Evolutionary conservation across 2,888 invertebrate genomes (phyloP), one percentile per base, ranked within the genome.

Genomic region (Agriopis marginaria): DNA sequence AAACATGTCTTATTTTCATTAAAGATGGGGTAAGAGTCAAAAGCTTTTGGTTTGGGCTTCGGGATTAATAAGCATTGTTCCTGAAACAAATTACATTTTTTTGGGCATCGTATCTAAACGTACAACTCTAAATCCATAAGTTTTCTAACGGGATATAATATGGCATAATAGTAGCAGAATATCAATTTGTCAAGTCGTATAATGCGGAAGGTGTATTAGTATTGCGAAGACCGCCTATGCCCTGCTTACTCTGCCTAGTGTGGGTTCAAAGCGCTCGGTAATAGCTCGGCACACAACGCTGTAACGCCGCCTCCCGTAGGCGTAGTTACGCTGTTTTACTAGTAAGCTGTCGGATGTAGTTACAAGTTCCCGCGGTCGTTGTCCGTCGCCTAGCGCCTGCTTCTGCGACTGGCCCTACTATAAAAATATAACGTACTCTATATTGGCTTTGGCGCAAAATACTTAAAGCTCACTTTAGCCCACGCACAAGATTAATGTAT

Each of bases 361-460:
- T 91, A 91, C 93, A 94, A 93, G 93, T 93, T 93, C 93, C 86
- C 89, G 89, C 92, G 93, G 93, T 93, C 93, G 91, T 90, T 93
- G 93, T 85, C 92, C 92, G 92, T 82, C 79, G 53, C 60, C 70
- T 62, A 63, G 59, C 62, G 70, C 58, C 51, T 58, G 89, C 90
- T 89, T 89, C 89, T 86, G 81, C 87, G 88, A 86, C 88, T 91
- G 32, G 89, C 90, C 89, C 89, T 90, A 73, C 51, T 54, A 58
- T 56, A 64, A 55, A 32, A 39, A 39, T 17, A 64, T 49, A 49
- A 49, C 44, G 58, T 53, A 65, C 71, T 61, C 63, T 76, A 90
- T 89, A 89, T 91, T 88, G 86, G 87, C 83, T 86, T 84, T 88
- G 90, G 88, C 91, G 88, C 84, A 85, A 84, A 82, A 83, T 82